A percentile compares a stretch with the other conserved stretches of the same genome.
phyloP scores from a whole-genome alignment of 2,113 vertebrate species.

The Menura novaehollandiae region DNA sequence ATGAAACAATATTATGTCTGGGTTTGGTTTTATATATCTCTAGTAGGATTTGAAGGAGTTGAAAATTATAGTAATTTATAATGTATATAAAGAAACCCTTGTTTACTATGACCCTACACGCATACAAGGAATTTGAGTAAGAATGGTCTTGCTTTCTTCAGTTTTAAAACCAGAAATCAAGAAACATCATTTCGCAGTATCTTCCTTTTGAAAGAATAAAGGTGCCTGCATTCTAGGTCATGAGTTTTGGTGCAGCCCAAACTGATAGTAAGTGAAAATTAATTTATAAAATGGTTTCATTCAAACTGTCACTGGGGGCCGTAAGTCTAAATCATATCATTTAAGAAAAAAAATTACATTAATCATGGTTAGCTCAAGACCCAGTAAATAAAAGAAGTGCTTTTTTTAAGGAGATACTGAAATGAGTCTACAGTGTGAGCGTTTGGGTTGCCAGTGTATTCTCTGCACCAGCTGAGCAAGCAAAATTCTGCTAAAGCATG shows the following conservation, averaged over 20 bases:
- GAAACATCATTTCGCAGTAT: not conserved
- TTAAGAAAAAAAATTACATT: not conserved
- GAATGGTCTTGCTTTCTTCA: not conserved
- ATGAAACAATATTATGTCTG: not conserved
- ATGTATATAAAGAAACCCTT: not conserved
- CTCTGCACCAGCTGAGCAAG: not conserved
- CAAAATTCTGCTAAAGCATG: not conserved
- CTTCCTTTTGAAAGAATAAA: not conserved
- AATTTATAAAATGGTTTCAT: not conserved
- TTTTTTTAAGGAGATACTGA: not conserved
- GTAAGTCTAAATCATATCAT: not conserved
- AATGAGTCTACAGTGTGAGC: not conserved
- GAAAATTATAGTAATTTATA: not conserved
- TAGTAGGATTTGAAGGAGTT: not conserved
- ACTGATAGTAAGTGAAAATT: not conserved
- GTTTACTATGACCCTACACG: not conserved
- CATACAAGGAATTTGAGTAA: not conserved
- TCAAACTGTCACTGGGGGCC: not conserved
- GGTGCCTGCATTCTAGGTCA: not conserved
- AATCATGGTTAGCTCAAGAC: not conserved
- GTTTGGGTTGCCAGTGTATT: not conserved
- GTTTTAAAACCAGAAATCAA: not conserved
- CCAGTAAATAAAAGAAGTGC: not conserved
- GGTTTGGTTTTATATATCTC: not conserved
- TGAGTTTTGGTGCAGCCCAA: not conserved